Evolutionary conservation across 2,113 vertebrate species (phyloP).

Genomic region (Lates calcarifer): DNA sequence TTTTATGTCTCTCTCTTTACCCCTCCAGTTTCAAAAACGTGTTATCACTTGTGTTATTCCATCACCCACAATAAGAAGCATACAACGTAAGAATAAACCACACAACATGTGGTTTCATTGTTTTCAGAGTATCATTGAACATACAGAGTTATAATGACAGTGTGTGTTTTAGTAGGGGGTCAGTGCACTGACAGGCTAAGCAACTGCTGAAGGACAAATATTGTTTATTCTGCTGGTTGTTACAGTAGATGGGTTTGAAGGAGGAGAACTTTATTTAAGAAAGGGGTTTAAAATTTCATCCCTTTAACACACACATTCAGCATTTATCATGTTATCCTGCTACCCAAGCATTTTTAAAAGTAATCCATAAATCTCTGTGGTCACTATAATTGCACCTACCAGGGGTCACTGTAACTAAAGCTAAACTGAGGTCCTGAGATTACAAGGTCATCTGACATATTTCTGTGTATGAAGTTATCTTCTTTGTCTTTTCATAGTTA

Average conservation of each 20-base stretch:
- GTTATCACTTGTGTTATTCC: constrained; percentile 34
- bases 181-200: constrained; percentile 42
- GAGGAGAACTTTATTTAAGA: constrained; percentile 1
- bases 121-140: constrained; percentile 53
- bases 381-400: not conserved
- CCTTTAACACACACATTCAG: constrained; percentile 1
- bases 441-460: not conserved
- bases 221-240: constrained; percentile 48
- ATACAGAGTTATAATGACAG: constrained; percentile 67
- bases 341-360: not conserved
- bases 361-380: not conserved
- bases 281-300: constrained; percentile 2
- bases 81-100: constrained; percentile 4
- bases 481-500: not conserved
- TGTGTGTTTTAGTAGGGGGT: constrained; percentile 64
- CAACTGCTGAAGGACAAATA: constrained; percentile 52
- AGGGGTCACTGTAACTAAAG: not conserved
- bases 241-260: constrained; percentile 14
- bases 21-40: not conserved
- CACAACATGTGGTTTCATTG: constrained; percentile 53
- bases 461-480: not conserved
- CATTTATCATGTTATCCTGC: not conserved
- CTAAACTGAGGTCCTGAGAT: not conserved
- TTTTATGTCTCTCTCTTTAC: not conserved
- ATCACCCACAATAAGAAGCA: constrained; percentile 35